A percentile compares a stretch with the other conserved stretches of the same genome.
These are phyloP conservation scores for Apamea monoglypha DNA, from an alignment of 2,888 invertebrate species.

Conservation along the genomic window DNA sequence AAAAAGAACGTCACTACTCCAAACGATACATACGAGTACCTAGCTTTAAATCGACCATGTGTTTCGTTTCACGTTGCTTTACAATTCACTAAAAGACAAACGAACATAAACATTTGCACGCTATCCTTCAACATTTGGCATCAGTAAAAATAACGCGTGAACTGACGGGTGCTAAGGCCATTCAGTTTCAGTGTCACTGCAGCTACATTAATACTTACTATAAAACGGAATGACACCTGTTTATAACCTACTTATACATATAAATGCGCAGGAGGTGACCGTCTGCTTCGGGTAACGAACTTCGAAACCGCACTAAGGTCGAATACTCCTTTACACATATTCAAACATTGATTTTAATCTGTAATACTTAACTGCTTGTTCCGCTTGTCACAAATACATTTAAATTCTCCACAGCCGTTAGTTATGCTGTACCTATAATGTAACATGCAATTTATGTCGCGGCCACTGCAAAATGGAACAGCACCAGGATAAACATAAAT, in stretches of 20 bases:
- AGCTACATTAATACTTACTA: slow-evolving; percentile 26
- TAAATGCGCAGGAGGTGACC: slow-evolving; percentile 57
- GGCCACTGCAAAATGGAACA: slow-evolving; percentile 27
- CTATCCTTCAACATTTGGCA: slow-evolving; percentile 58
- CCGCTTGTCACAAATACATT: slow-evolving; percentile 38
- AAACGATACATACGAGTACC: not conserved
- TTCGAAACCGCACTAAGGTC: slow-evolving; percentile 45
- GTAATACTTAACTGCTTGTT: slow-evolving; percentile 22
- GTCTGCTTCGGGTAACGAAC: slow-evolving; percentile 68
- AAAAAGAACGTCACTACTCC: not conserved
- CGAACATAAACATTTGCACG: slow-evolving; percentile 24
- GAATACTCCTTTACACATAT: slow-evolving; percentile 28
- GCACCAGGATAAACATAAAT: slow-evolving; percentile 46
- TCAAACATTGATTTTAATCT: slow-evolving; percentile 23
- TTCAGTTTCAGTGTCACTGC: slow-evolving; percentile 53
- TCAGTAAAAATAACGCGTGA: slow-evolving; percentile 58
- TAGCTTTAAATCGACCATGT: slow-evolving; percentile 3
- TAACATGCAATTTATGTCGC: slow-evolving; percentile 25
- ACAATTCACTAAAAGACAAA: slow-evolving; percentile 13
- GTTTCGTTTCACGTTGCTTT: not conserved
- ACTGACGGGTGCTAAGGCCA: slow-evolving; percentile 54
- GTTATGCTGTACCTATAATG: slow-evolving; percentile 10
- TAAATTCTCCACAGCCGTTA: slow-evolving; percentile 23
- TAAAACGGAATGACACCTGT: slow-evolving; percentile 38
- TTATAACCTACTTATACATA: slow-evolving; percentile 15